Evolutionary conservation across 2,888 invertebrate species (phyloP).

Genomic region (Brenthis hecate): DNA sequence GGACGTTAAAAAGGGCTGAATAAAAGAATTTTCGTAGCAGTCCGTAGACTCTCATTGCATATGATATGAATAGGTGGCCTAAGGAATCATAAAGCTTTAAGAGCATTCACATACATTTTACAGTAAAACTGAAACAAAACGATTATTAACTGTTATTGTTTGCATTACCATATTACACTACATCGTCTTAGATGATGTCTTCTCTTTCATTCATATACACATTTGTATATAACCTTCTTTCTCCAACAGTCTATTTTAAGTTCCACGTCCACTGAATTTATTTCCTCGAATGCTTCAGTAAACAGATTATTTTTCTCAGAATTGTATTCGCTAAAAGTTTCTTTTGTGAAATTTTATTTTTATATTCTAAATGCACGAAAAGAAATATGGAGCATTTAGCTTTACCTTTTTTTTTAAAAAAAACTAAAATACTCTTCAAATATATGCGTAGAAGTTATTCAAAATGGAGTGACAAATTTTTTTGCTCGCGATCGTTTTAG

Average conservation of each 20-base stretch:
- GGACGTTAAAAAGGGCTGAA: too few relatives aligned
- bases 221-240: constrained; percentile 36
- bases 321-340: constrained; percentile 29
- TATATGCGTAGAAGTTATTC: background rate
- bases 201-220: constrained; percentile 36
- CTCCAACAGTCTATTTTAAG: constrained; percentile 44
- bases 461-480: background rate
- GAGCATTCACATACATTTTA: background rate
- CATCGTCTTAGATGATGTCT: constrained; percentile 42
- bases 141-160: constrained; percentile 44
- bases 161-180: constrained; percentile 52
- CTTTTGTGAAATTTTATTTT: constrained; percentile 27
- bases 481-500: too few relatives aligned
- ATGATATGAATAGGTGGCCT: background rate
- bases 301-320: constrained; percentile 45
- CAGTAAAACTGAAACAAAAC: constrained; percentile 19
- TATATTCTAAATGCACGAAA: constrained; percentile 17
- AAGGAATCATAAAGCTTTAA: background rate
- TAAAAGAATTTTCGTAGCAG: too few relatives aligned
- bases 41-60: too few relatives aligned
- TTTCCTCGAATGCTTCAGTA: constrained; percentile 46
- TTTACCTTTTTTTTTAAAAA: background rate
- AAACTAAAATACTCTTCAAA: background rate
- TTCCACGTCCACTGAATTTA: constrained; percentile 47
- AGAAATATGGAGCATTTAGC: background rate